Conservation (phyloP, 2,797 vertebrate genomes). For the Orientallactaga sibirica region DNA sequence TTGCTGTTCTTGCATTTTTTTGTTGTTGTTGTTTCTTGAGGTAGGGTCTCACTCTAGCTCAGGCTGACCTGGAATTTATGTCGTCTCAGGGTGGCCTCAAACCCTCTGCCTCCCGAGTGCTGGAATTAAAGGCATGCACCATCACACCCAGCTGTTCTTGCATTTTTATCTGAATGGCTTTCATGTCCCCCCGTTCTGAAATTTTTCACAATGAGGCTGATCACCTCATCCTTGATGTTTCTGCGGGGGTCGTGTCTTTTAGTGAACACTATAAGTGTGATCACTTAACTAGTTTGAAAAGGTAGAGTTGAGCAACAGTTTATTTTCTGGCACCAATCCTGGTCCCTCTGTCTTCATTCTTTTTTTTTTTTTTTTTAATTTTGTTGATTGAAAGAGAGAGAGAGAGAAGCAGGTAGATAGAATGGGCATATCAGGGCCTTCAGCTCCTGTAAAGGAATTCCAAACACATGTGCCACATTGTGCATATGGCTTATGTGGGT, state of each 20-base stretch:
- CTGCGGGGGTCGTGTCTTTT: background rate
- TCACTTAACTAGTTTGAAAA: background rate
- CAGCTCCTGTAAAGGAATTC: too few relatives aligned
- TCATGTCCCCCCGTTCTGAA: background rate
- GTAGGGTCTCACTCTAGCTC: too few relatives aligned
- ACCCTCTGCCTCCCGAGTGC: too few relatives aligned
- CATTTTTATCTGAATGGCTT: conserved; percentile 4
- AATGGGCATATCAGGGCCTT: too few relatives aligned
- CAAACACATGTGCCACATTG: too few relatives aligned
- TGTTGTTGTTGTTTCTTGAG: too few relatives aligned
- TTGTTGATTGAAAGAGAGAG: too few relatives aligned
- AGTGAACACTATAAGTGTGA: background rate
- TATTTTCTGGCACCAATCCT: background rate
- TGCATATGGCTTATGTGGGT: too few relatives aligned
- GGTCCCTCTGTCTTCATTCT: background rate
- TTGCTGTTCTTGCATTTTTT: background rate
- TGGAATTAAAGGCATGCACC: too few relatives aligned
- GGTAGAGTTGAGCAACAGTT: background rate
- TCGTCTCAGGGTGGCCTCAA: too few relatives aligned
- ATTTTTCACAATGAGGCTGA: background rate
- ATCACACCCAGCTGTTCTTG: background rate
- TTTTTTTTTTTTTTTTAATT: background rate
- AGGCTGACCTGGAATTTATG: too few relatives aligned
- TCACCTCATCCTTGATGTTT: background rate
- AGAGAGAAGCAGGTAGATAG: too few relatives aligned